A percentile compares a stretch with the other conserved stretches of the same genome.
phyloP scores from a whole-genome alignment of 2,113 vertebrate species.

The Channa maculata region DNA sequence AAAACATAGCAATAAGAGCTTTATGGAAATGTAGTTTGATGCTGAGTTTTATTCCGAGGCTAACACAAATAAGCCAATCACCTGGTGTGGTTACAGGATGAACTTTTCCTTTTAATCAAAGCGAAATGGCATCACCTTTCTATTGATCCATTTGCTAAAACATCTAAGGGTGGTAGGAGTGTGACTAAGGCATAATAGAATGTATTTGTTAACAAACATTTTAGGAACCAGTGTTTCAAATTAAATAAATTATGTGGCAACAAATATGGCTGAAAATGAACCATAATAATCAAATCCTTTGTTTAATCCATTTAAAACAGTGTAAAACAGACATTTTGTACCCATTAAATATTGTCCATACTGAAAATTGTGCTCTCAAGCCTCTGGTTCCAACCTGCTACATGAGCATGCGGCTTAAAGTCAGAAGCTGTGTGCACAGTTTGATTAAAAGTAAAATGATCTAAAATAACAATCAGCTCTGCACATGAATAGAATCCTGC shows the following conservation, averaged over 20 bases:
- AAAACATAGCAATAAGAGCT: too few species aligned
- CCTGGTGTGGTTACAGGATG: not conserved
- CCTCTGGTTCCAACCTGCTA: too few species aligned
- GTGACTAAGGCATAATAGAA: not conserved
- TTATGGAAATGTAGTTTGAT: too few species aligned
- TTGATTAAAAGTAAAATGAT: not conserved
- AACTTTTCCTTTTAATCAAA: constrained; percentile 17
- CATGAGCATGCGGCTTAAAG: too few species aligned
- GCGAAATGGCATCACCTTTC: not conserved
- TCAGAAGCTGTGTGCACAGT: not conserved
- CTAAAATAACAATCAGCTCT: not conserved
- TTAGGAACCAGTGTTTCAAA: not conserved
- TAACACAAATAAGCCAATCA: not conserved
- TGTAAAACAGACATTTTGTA: not conserved
- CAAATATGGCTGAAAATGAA: constrained; percentile 3
- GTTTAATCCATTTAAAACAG: not conserved
- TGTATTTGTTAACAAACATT: not conserved
- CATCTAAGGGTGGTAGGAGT: not conserved
- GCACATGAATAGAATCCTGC: not conserved
- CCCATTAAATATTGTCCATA: not conserved
- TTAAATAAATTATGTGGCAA: not conserved
- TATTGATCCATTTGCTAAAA: not conserved
- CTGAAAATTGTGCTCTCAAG: too few species aligned
- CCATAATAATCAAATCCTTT: not conserved
- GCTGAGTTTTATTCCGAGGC: too few species aligned